These are phyloP conservation scores for Microplitis demolitor DNA, from an alignment of 1,140 invertebrate species.

Conservation along the genomic window DNA sequence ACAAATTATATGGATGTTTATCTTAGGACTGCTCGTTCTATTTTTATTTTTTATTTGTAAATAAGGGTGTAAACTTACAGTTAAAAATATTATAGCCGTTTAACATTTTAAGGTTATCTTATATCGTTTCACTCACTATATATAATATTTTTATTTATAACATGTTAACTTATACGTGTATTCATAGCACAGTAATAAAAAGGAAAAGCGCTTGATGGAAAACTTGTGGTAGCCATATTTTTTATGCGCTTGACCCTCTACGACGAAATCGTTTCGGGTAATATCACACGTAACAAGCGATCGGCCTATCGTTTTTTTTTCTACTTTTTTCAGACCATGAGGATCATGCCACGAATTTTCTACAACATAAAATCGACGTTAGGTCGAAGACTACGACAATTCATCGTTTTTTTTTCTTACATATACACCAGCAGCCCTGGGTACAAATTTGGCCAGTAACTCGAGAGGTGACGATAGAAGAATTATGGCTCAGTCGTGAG, in stretches of 20 bases:
- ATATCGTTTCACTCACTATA: neutral
- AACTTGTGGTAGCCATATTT: constrained; percentile 6
- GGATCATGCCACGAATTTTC: constrained; percentile 23
- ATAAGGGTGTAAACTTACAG: no score
- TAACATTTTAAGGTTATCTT: no score
- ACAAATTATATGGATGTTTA: no score
- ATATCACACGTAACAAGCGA: constrained; percentile 27
- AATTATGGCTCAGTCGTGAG: neutral
- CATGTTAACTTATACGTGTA: neutral
- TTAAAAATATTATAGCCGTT: no score
- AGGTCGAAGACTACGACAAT: constrained; percentile 25
- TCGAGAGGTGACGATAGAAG: neutral
- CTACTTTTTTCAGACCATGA: neutral
- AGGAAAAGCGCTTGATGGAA: neutral
- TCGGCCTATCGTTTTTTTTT: constrained; percentile 2
- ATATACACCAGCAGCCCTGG: neutral
- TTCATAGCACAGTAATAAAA: neutral
- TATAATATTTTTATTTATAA: neutral
- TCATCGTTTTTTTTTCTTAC: neutral
- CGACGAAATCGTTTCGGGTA: constrained; percentile 18
- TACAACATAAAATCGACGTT: constrained; percentile 26
- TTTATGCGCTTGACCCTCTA: constrained; percentile 26
- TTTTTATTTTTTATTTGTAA: neutral
- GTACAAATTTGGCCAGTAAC: neutral
- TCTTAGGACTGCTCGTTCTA: neutral